These are phyloP conservation scores for Cantharis rustica DNA, from an alignment of 2,888 invertebrate species.

Conservation along the genomic window DNA sequence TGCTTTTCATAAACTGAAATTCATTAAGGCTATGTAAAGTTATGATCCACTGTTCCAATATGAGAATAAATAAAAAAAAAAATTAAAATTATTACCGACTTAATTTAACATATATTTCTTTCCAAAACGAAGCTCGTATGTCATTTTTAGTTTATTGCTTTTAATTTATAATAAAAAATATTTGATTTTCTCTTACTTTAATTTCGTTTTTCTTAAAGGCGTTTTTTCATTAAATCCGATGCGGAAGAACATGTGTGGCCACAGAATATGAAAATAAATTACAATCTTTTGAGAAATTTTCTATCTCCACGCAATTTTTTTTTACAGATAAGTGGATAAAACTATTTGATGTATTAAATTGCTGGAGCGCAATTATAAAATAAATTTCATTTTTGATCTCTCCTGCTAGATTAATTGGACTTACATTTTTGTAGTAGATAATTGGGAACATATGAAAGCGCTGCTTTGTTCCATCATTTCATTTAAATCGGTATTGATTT, in stretches of 20 bases:
- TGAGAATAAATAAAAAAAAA: not conserved
- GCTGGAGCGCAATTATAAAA: not conserved
- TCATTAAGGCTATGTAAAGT: no score
- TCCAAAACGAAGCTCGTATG: not conserved
- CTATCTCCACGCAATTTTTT: not conserved
- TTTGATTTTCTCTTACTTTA: not conserved
- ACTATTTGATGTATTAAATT: not conserved
- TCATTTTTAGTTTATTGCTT: not conserved
- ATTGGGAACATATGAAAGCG: not conserved
- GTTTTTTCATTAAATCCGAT: not conserved
- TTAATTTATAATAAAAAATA: not conserved
- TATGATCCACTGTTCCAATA: no score
- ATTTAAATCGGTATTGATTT: not conserved
- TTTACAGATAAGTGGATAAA: not conserved
- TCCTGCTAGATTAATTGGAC: not conserved
- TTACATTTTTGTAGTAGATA: not conserved
- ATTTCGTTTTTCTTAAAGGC: not conserved
- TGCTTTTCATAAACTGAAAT: no score
- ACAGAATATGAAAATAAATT: not conserved
- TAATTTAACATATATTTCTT: not conserved
- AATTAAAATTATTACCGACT: not conserved
- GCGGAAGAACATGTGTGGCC: not conserved
- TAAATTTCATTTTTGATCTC: not conserved
- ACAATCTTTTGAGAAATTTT: not conserved
- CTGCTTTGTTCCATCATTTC: not conserved